Evolutionary conservation across 2,113 vertebrate genomes (phyloP).

Genomic region (Pterophyllum scalare): DNA sequence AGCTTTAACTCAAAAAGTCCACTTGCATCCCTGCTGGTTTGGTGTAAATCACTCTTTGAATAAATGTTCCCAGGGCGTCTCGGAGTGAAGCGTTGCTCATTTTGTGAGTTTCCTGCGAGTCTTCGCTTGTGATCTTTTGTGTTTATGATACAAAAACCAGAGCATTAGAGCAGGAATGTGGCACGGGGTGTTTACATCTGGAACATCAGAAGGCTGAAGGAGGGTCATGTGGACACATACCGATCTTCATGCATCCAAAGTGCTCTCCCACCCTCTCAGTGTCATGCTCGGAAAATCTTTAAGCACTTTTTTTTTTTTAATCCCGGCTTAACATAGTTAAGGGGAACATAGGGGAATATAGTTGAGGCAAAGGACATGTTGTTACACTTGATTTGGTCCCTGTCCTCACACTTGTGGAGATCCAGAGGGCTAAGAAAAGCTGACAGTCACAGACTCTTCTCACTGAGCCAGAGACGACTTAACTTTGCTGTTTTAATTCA

Average conservation of each 20-base stretch:
- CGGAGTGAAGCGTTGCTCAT: background rate
- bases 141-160: background rate
- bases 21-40: background rate
- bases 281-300: background rate
- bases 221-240: constrained; percentile 32
- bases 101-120: background rate
- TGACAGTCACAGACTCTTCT: background rate
- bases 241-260: constrained; percentile 9
- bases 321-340: background rate
- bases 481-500: background rate
- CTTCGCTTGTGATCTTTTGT: background rate
- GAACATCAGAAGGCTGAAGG: background rate
- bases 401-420: background rate
- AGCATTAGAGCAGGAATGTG: background rate
- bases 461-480: background rate
- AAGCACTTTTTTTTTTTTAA: background rate
- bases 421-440: constrained; percentile 27
- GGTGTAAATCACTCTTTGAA: background rate
- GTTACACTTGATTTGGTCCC: background rate
- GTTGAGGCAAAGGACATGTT: background rate
- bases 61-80: constrained; percentile 4
- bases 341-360: too few relatives aligned
- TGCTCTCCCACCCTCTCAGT: background rate
- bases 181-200: constrained; percentile 41
- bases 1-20: background rate